phyloP scores from a whole-genome alignment of 1,140 invertebrate genomes.

The Eumeta japonica region DNA sequence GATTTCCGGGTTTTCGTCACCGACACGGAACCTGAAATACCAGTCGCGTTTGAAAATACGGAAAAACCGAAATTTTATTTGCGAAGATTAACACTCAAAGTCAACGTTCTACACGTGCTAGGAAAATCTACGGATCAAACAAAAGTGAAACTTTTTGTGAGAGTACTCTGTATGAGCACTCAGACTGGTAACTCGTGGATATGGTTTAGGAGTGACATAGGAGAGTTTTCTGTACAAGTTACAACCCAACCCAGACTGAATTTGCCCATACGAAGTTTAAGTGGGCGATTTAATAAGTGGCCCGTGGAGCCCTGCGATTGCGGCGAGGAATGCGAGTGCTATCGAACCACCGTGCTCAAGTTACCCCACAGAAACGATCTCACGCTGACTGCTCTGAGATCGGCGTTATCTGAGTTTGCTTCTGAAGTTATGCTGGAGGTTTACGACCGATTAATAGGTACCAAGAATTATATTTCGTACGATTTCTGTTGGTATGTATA shows the following conservation, averaged over 20 bases:
- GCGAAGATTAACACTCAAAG: conserved; percentile 32
- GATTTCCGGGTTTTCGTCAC: conserved; percentile 27
- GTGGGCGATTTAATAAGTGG: conserved; percentile 28
- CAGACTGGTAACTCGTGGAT: conserved; percentile 37
- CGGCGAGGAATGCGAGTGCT: conserved; percentile 41
- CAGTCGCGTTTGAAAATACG: conserved; percentile 24
- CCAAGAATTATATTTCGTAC: too few species aligned
- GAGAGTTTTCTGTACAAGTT: conserved; percentile 42
- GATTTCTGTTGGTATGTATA: too few species aligned
- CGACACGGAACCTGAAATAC: conserved; percentile 36
- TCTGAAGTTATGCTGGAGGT: conserved; percentile 36
- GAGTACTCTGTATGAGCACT: conserved; percentile 36
- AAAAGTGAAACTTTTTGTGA: conserved; percentile 37
- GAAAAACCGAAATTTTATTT: conserved; percentile 25
- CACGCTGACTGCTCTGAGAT: conserved; percentile 36
- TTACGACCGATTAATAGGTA: conserved; percentile 39
- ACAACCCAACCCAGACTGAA: conserved; percentile 41
- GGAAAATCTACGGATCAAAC: conserved; percentile 28
- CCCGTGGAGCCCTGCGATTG: conserved; percentile 41
- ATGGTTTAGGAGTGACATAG: conserved; percentile 37
- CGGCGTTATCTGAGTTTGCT: conserved; percentile 33
- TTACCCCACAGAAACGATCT: conserved; percentile 42
- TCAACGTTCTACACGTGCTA: too few species aligned
- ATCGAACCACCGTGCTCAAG: conserved; percentile 31
- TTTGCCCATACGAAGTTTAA: conserved; percentile 34